phyloP scores from a whole-genome alignment of 2,113 vertebrate genomes.

The Hyperopisus bebe region DNA sequence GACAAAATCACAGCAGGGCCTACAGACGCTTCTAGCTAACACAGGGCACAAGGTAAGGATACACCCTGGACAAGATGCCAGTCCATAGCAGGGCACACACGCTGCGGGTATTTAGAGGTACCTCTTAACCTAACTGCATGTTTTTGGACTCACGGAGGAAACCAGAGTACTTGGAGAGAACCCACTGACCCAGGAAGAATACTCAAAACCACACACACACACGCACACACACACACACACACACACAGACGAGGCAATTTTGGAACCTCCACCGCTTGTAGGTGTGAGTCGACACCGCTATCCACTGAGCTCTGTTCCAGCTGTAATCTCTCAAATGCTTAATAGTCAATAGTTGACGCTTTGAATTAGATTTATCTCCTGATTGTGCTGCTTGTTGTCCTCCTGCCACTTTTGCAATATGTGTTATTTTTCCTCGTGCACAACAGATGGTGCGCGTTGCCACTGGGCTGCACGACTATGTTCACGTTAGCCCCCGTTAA shows the following conservation, averaged over 20 bases:
- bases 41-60: not conserved
- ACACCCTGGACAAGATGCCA: not conserved
- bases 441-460: constrained; percentile 17
- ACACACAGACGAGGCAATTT: not conserved
- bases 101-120: not conserved
- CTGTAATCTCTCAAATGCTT: not conserved
- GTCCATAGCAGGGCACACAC: not conserved
- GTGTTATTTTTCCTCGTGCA: constrained; percentile 2
- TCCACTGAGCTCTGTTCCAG: not conserved
- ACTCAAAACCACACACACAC: not conserved
- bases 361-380: constrained; percentile 14
- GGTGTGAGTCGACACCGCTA: not conserved
- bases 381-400: not conserved
- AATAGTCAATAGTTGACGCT: not conserved
- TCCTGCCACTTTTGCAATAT: not conserved
- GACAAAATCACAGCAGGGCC: not conserved
- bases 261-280: not conserved
- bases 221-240: not conserved
- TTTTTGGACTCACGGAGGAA: not conserved
- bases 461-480: not conserved
- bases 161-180: not conserved
- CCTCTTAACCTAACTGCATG: not conserved
- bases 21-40: not conserved
- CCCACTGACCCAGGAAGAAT: not conserved
- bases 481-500: constrained; percentile 25